These are phyloP conservation scores for Bombus superbus DNA, from an alignment of 1,140 invertebrate species.

Conservation along the genomic window DNA sequence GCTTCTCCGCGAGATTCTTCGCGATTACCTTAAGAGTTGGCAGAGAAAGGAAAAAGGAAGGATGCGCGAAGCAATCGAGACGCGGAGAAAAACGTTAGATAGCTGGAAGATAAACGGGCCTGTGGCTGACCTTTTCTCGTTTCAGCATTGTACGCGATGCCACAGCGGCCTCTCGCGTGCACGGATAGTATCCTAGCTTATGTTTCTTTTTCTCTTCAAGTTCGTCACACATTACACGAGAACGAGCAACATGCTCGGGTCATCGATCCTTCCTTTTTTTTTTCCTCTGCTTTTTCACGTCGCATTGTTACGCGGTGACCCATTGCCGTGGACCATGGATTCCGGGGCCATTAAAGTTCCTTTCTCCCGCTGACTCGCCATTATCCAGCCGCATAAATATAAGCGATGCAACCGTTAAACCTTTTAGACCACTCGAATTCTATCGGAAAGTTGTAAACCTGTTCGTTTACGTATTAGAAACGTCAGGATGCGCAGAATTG, in stretches of 20 bases:
- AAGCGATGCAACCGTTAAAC: conserved; percentile 7
- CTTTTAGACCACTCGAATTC: conserved; percentile 7
- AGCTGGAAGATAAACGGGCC: conserved; percentile 35
- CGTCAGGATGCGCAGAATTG: no score
- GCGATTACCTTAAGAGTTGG: conserved; percentile 19
- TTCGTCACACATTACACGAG: conserved; percentile 31
- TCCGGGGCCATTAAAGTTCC: conserved; percentile 37
- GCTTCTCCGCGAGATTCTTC: not conserved
- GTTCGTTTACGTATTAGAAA: no score
- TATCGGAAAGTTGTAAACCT: not conserved
- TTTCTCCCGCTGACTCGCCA: conserved; percentile 19
- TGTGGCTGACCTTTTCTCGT: conserved; percentile 32
- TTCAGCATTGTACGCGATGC: conserved; percentile 35
- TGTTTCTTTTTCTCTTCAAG: not conserved
- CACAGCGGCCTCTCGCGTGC: conserved; percentile 26
- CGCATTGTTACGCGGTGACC: conserved; percentile 60
- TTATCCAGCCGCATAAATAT: conserved; percentile 33
- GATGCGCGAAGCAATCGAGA: conserved; percentile 4
- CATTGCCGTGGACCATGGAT: conserved; percentile 34
- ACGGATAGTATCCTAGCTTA: not conserved
- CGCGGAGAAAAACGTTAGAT: conserved; percentile 10
- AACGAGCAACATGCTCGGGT: conserved; percentile 18
- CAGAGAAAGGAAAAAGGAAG: conserved; percentile 18
- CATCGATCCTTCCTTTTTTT: conserved; percentile 28
- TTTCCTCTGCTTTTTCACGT: conserved; percentile 9